Conservation (phyloP, 1,140 invertebrate species). For the Leptinotarsa lineolata region DNA sequence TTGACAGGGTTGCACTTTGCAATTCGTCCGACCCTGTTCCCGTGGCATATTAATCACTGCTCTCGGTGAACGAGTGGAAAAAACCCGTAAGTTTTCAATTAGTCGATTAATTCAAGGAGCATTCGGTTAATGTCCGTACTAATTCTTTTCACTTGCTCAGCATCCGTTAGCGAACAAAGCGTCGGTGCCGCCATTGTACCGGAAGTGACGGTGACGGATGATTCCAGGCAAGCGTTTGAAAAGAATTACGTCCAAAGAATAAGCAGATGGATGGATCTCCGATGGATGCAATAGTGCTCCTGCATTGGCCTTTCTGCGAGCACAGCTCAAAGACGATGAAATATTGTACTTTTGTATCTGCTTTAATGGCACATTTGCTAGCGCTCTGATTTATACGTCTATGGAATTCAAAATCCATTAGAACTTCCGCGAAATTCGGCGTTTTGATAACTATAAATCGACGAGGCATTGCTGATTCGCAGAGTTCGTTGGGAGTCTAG, state of each 20-base stretch:
- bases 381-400: constrained; percentile 41
- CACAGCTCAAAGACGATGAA: constrained; percentile 44
- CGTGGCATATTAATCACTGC: neutral
- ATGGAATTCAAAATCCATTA: constrained; percentile 39
- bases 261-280: constrained; percentile 48
- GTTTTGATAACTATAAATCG: neutral
- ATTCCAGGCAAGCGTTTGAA: constrained; percentile 45
- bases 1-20: neutral
- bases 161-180: constrained; percentile 44
- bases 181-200: constrained; percentile 46
- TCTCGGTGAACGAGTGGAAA: neutral
- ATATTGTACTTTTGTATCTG: constrained; percentile 47
- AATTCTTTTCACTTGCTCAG: constrained; percentile 28
- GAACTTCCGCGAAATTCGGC: neutral
- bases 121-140: constrained; percentile 38
- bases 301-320: constrained; percentile 36
- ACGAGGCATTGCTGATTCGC: neutral
- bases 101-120: constrained; percentile 41
- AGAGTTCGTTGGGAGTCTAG: too few species aligned
- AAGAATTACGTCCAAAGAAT: constrained; percentile 47
- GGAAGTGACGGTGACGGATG: constrained; percentile 54
- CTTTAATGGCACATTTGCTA: constrained; percentile 45
- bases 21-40: neutral
- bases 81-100: constrained; percentile 42
- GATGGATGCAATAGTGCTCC: constrained; percentile 23